Evolutionary conservation across 2,888 invertebrate genomes (phyloP).

Genomic region (Hybos culiciformis): DNA sequence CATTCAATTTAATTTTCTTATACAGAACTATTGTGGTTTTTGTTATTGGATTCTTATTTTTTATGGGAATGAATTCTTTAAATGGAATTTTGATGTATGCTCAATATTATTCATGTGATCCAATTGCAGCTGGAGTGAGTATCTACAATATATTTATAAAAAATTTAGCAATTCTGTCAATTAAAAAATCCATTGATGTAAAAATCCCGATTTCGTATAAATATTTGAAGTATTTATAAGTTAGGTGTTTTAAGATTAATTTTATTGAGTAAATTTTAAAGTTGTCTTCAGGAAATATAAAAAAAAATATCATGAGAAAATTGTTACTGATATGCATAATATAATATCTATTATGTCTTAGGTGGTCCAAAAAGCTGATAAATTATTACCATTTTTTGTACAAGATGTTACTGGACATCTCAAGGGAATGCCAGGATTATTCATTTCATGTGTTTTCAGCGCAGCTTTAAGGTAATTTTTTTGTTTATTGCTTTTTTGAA

Average conservation of each 20-base stretch:
- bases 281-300: no score
- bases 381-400: conserved; percentile 44
- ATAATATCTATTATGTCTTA: no score
- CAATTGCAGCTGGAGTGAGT: conserved; percentile 29
- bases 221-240: no score
- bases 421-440: conserved; percentile 44
- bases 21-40: conserved; percentile 40
- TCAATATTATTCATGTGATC: conserved; percentile 42
- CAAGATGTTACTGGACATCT: conserved; percentile 39
- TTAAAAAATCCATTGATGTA: no score
- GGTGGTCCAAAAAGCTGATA: conserved; percentile 32
- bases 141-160: no score
- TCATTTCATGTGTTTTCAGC: conserved; percentile 47
- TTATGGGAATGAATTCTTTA: conserved; percentile 40
- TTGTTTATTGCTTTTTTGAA: background rate
- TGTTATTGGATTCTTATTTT: conserved; percentile 37
- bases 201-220: no score
- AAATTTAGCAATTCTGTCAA: no score
- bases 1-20: no score
- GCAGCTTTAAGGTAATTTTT: conserved; percentile 36
- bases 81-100: conserved; percentile 40
- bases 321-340: no score
- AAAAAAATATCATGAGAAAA: no score
- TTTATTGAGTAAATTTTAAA: no score
- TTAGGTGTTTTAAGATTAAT: no score